These are phyloP conservation scores for Drosophila prolongata DNA, from an alignment of 2,888 invertebrate species.

Conservation along the genomic window DNA sequence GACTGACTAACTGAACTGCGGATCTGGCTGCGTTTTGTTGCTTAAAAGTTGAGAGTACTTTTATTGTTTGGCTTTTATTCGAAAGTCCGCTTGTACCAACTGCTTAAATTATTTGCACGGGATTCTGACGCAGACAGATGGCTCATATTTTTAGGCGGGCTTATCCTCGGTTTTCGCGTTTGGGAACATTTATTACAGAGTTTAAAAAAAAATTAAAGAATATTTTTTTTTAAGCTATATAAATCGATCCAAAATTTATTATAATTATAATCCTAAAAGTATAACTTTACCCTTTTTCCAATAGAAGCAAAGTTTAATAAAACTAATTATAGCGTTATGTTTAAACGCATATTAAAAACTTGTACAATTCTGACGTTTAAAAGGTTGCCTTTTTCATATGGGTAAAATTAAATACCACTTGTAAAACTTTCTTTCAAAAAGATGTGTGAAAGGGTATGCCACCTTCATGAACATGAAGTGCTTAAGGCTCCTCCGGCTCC, in stretches of 20 bases:
- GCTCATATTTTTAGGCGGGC: conserved; percentile 3
- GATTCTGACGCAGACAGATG: conserved; percentile 12
- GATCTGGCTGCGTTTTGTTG: conserved; percentile 35
- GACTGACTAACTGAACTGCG: conserved; percentile 28
- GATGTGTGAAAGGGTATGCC: conserved; percentile 46
- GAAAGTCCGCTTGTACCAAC: conserved; percentile 21
- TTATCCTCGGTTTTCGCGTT: background rate
- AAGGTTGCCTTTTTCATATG: too few relatives aligned
- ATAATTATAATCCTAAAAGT: too few relatives aligned
- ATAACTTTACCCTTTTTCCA: too few relatives aligned
- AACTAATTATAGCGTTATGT: too few relatives aligned
- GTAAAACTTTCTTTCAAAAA: background rate
- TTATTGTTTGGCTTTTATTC: conserved; percentile 38
- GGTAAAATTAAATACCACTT: too few relatives aligned
- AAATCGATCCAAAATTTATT: too few relatives aligned
- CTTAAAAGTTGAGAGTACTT: conserved; percentile 51
- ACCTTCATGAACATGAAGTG: conserved; percentile 9
- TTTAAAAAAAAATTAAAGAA: too few relatives aligned
- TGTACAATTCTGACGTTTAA: too few relatives aligned
- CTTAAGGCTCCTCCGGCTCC: conserved; percentile 30
- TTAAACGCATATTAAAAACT: too few relatives aligned
- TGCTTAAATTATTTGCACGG: conserved; percentile 12
- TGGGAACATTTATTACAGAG: background rate
- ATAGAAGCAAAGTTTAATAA: too few relatives aligned
- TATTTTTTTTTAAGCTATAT: too few relatives aligned